Evolutionary conservation across 2,888 invertebrate species (phyloP), one percentile per base, ranked within the genome.

Genomic region (Xanthorhoe spadicearia): DNA sequence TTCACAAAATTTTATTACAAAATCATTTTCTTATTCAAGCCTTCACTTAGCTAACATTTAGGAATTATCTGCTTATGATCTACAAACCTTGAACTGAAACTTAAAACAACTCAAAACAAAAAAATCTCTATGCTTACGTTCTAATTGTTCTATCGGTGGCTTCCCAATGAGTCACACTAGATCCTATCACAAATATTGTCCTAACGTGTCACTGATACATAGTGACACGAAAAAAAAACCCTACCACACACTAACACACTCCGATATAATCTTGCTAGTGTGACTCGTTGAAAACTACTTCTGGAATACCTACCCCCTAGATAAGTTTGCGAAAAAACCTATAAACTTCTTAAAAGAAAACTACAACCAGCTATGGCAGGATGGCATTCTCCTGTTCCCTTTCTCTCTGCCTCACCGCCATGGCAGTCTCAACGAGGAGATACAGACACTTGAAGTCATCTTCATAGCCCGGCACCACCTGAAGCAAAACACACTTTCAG

Each of bases 361-460:
- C 23, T 23, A 23, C 23, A 23, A 7, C 32, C 5, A 43, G 57
- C 53, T 68, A 66, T 18, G 43, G 19, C 9, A 61, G 50, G 13
- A 51, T 19, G 3, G 68, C 50, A 17, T 57, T 60, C 19, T 64
- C 61, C 4, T 87, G 87, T 61, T 90, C 88, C 73, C 82, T 85
- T 76, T 90, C 90, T 64, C 86, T 79, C 76, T 89, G 89, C 3
- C 90, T 84, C 43, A 90, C 90, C 6, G 90, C 89, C 19, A 90
- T 87, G 0, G 90, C 90, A 0, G 90, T 89, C 77, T 91, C 90
- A 73, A 90, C 88, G 17, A 91, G 82, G 28, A 91, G 83, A 63
- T 90, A 87, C 38, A 91, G 77, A 67, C 89, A 88, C 79, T 86
- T 89, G 84, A 91, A 90, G 77, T 89, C 79, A 66, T 90, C 90